Evolutionary conservation across 2,797 vertebrate species (phyloP).

Genomic region (Lophotriccus pileatus): DNA sequence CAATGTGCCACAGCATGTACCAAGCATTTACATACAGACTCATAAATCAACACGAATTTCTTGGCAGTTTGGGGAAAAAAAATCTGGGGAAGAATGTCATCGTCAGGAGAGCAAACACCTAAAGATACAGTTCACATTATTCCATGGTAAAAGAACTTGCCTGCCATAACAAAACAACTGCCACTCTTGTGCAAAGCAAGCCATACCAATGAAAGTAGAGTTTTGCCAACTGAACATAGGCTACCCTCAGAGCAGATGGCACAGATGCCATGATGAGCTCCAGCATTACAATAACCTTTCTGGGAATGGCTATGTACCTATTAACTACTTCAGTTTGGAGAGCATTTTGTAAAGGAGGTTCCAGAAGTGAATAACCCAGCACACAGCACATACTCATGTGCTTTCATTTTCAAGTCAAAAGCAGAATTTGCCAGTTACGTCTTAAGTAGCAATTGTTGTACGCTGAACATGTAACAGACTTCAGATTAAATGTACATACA

Average conservation of each 20-base stretch:
- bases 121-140: neutral
- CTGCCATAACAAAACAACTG: neutral
- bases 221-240: neutral
- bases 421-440: neutral
- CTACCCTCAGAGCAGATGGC: neutral
- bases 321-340: neutral
- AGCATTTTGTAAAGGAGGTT: fast-evolving
- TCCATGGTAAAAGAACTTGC: neutral
- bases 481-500: neutral
- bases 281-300: neutral
- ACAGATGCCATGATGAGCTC: neutral
- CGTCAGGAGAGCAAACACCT: neutral
- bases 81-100: neutral
- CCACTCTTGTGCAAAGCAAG: neutral
- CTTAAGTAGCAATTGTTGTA: neutral
- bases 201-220: neutral
- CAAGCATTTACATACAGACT: neutral
- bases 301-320: neutral
- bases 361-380: neutral
- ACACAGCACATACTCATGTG: neutral
- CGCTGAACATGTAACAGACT: neutral
- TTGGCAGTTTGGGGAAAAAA: neutral
- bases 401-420: neutral
- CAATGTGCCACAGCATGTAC: neutral
- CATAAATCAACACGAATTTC: fast-evolving